Conservation (phyloP, 2,113 vertebrate species). For the Osmerus mordax region DNA sequence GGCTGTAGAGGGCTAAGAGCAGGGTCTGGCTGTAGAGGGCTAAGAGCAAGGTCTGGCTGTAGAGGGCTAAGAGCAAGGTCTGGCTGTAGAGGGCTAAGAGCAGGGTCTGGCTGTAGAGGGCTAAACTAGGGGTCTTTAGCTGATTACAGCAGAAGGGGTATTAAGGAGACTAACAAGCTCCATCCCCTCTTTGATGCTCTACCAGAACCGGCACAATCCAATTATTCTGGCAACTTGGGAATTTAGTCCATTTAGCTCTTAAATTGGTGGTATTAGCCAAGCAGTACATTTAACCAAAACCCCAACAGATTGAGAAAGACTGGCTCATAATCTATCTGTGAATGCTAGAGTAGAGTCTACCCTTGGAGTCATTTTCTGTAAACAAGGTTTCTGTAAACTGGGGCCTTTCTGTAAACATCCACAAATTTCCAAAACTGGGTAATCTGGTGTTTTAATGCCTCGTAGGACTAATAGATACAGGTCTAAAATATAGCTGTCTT, state of each 20-base stretch:
- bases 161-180: slow-evolving; percentile 45
- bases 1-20: too few species aligned
- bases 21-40: too few species aligned
- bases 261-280: too few species aligned
- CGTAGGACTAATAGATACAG: too few species aligned
- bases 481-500: too few species aligned
- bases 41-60: too few species aligned
- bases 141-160: slow-evolving; percentile 34
- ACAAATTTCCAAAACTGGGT: slow-evolving; percentile 3
- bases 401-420: background rate
- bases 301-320: too few species aligned
- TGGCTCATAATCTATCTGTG: background rate
- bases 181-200: slow-evolving; percentile 18
- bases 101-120: slow-evolving; percentile 2
- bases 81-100: too few species aligned
- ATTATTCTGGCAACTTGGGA: background rate
- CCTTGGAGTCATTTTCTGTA: background rate
- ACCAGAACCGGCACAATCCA: slow-evolving; percentile 10
- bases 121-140: slow-evolving; percentile 47
- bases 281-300: too few species aligned
- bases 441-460: background rate
- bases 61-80: too few species aligned
- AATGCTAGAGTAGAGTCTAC: background rate
- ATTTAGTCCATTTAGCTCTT: too few species aligned
- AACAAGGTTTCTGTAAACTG: background rate